These are phyloP conservation scores for Episyrphus balteatus DNA, from an alignment of 1,140 invertebrate genomes.

Conservation along the genomic window DNA sequence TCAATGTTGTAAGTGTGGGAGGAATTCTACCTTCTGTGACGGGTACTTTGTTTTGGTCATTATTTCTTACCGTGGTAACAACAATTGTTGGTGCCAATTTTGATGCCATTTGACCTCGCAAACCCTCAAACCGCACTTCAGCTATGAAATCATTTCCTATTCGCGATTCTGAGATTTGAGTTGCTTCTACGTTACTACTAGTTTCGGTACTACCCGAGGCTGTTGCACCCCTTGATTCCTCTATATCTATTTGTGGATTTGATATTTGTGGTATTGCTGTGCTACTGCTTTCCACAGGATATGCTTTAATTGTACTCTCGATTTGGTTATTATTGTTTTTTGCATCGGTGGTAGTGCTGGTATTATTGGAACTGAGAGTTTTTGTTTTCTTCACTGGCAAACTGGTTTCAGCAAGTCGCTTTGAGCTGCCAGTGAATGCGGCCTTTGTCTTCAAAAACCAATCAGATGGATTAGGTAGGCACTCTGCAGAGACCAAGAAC, in stretches of 20 bases:
- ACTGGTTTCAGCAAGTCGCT: background rate
- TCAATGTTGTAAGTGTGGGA: background rate
- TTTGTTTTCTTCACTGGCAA: background rate
- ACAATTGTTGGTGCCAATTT: background rate
- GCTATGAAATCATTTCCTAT: no score
- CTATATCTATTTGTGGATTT: no score
- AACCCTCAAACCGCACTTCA: no score
- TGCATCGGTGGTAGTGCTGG: background rate
- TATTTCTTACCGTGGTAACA: background rate
- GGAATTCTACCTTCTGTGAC: background rate
- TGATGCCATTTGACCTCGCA: background rate
- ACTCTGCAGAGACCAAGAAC: constrained; percentile 30
- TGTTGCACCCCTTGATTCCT: no score
- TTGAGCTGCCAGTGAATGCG: constrained; percentile 13
- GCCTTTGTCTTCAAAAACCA: constrained; percentile 37
- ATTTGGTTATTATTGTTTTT: background rate
- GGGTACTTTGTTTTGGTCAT: constrained; percentile 4
- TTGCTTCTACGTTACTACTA: no score
- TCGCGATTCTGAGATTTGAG: no score
- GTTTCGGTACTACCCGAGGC: no score
- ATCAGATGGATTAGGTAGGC: constrained; percentile 30
- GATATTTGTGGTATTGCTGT: no score
- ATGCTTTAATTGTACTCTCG: no score
- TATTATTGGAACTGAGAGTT: background rate
- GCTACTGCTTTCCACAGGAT: no score